Evolutionary conservation across 2,113 vertebrate species (phyloP).

Genomic region (Elephantulus edwardii): DNA sequence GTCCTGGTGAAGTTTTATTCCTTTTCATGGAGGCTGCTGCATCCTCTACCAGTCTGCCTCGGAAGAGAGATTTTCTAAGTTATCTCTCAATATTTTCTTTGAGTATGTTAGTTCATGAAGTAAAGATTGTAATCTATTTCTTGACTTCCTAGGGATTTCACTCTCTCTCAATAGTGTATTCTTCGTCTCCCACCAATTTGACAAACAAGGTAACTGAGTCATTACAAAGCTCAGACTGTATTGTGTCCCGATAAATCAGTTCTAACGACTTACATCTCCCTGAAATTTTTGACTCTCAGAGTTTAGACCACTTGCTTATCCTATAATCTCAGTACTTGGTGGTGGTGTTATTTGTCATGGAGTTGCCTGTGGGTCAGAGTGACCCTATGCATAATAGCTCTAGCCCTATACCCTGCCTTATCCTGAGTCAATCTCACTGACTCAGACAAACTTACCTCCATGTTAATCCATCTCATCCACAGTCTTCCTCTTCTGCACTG

Average conservation of each 20-base stretch:
- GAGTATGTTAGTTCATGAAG: not conserved
- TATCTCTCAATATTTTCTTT: not conserved
- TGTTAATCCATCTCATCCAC: too few species aligned
- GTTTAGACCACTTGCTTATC: accelerated
- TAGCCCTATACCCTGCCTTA: too few species aligned
- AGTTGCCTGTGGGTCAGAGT: too few species aligned
- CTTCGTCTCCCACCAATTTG: not conserved
- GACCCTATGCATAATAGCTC: too few species aligned
- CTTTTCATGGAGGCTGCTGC: not conserved
- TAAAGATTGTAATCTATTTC: not conserved
- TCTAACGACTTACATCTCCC: not conserved
- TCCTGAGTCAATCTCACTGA: too few species aligned
- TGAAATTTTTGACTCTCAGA: not conserved
- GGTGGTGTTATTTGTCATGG: too few species aligned
- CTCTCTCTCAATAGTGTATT: not conserved
- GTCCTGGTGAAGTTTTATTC: not conserved
- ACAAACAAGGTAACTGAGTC: not conserved
- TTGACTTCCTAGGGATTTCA: not conserved
- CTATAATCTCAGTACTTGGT: not conserved
- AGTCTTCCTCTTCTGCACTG: too few species aligned
- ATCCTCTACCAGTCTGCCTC: not conserved
- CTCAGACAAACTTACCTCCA: too few species aligned
- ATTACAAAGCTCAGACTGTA: not conserved
- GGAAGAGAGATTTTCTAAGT: not conserved
- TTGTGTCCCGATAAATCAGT: not conserved